Evolutionary conservation across 1,140 invertebrate genomes (phyloP), one percentile per base, ranked within the genome.

Genomic region (Drosophila pachea): DNA sequence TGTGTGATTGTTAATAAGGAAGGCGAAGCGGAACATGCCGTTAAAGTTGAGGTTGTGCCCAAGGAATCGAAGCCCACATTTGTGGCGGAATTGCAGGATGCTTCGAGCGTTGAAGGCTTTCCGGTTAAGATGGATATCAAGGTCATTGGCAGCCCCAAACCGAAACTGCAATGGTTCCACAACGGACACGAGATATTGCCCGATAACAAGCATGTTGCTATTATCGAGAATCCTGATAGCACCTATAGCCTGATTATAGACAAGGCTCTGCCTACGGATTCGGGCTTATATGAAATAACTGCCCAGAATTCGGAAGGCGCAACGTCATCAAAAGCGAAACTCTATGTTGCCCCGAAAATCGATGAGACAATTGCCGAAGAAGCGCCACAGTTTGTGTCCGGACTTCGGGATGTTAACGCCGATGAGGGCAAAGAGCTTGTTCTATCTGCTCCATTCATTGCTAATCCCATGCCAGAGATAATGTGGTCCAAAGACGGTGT

Each of bases 401-500:
- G 92, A 1, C 89, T 97, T 1, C 91, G 94, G 38, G 95, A 97
- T 88, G 89, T 93, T 0, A 92, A 92, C 6, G 93, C 93, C 0
- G 94, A 96, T 74, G 96, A 98, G 89, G 96, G 95, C 3, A 91
- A 93, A 83, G 91, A 92, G 0, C 76, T 96, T 4, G 67, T 88
- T 0, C 78, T 96, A 0, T 92, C 92, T 56, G 94, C 93, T 16
- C 92, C 94, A 2, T 95, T 95, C 83, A 90, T 92, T 14, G 96
- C 95, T n/a, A 97, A 97, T 91, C 97, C 97, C 0, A 92, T 97
- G 66, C 96, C 97, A 1, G 93, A 95, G 47, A 93, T 97, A 7
- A 91, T 90, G 61, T 98, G 97, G 97, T 93, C 90, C 22, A 96
- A 96, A 88, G 94, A 97, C 89, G 95, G 94, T 4, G 88, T 92